Evolutionary conservation across 2,888 invertebrate species (phyloP).

Genomic region (Labia minor): DNA sequence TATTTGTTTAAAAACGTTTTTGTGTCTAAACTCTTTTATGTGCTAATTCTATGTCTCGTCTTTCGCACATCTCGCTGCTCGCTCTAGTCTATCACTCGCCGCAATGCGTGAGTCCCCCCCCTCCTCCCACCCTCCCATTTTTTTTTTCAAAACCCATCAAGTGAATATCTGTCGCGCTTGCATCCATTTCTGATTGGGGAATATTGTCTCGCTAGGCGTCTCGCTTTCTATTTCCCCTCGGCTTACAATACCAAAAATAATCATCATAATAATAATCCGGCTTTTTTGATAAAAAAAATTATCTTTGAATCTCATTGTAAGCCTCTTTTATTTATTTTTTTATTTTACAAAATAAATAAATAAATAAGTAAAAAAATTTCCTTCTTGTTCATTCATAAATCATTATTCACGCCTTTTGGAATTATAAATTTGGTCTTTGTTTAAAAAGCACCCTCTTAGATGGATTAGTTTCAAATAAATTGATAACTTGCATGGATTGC

Average conservation of each 20-base stretch:
- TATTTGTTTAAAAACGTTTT: neutral
- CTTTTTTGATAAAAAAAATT: neutral
- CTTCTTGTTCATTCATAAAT: neutral
- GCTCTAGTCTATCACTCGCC: neutral
- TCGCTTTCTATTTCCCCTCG: neutral
- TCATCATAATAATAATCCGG: too few species aligned
- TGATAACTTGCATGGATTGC: neutral
- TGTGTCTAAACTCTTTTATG: neutral
- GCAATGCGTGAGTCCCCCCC: neutral
- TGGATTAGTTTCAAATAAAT: neutral
- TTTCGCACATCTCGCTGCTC: conserved; percentile 7
- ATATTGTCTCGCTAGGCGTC: neutral
- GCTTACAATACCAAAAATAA: too few species aligned
- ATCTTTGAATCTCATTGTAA: neutral
- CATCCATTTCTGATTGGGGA: neutral
- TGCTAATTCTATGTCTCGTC: neutral
- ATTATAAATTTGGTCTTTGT: neutral
- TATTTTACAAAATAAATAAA: neutral
- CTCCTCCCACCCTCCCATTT: too few species aligned
- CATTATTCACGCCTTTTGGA: neutral
- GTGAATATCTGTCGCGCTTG: conserved; percentile 4
- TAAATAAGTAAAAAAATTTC: too few species aligned
- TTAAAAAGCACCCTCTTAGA: neutral
- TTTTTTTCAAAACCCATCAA: too few species aligned
- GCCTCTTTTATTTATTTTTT: neutral